Evolutionary conservation across 2,113 vertebrate genomes (phyloP).

Genomic region (Fulmarus glacialis): DNA sequence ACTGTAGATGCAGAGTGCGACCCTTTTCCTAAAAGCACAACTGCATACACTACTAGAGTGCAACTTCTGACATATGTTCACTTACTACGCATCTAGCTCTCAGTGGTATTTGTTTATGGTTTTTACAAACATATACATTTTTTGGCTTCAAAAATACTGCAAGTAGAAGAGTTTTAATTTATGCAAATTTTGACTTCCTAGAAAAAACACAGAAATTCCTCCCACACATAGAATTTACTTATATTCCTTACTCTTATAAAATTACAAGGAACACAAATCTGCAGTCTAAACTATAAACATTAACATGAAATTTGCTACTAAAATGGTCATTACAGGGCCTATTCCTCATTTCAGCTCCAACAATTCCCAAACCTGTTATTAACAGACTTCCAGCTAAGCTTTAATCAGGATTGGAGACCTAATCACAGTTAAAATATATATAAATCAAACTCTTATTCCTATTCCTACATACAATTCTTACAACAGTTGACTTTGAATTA

Average conservation of each 20-base stretch:
- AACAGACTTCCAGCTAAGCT: background rate
- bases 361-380: background rate
- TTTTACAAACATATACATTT: background rate
- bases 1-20: background rate
- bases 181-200: background rate
- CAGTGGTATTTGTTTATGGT: background rate
- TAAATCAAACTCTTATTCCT: background rate
- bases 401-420: conserved; percentile 21
- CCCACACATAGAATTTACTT: background rate
- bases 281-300: background rate
- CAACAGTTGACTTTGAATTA: background rate
- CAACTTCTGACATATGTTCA: background rate
- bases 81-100: background rate
- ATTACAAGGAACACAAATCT: background rate
- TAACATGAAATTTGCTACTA: background rate
- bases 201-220: background rate
- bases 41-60: background rate
- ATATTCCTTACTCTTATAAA: background rate
- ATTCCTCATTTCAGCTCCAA: conserved; percentile 36
- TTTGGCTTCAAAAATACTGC: background rate
- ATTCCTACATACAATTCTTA: background rate
- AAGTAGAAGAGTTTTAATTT: background rate
- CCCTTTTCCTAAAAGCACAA: background rate
- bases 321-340: background rate
- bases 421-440: conserved; percentile 22